A percentile compares a stretch with the other conserved stretches of the same genome.
Conservation (phyloP, 92 coral and sea anemone genomes). For the Zoanthus gigantus region DNA sequence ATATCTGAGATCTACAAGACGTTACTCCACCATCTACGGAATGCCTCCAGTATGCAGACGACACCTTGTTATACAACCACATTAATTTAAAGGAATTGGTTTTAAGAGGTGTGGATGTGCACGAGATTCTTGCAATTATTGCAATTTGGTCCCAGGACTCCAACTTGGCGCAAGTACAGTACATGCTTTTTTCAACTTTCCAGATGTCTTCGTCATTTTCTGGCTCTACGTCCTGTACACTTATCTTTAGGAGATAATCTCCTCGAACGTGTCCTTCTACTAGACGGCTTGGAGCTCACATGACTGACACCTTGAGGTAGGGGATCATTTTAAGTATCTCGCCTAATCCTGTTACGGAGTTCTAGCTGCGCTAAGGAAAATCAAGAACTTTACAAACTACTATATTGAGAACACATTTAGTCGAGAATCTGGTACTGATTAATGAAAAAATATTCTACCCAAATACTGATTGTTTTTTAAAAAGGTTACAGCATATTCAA, state of each 20-base stretch:
- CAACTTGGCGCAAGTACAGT: constrained; percentile 39
- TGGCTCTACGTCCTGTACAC: constrained; percentile 22
- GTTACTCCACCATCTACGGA: background rate
- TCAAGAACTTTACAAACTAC: constrained; percentile 60
- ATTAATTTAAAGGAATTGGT: no score
- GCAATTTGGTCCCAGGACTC: constrained; percentile 31
- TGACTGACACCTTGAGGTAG: constrained; percentile 15
- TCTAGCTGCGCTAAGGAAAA: constrained; percentile 43
- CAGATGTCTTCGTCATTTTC: constrained; percentile 62
- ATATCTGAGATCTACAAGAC: constrained; percentile 35
- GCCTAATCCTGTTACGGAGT: constrained; percentile 55
- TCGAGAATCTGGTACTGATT: constrained; percentile 1
- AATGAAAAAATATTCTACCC: no score
- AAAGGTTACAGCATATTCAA: no score
- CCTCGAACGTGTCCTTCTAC: constrained; percentile 4
- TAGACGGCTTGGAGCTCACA: constrained; percentile 52
- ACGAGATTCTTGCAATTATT: constrained; percentile 20
- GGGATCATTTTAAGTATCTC: no score
- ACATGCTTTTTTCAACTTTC: constrained; percentile 46
- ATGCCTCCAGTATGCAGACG: constrained; percentile 54
- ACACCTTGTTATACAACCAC: constrained; percentile 39
- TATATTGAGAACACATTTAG: constrained; percentile 47
- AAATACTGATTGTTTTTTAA: no score
- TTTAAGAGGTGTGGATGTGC: constrained; percentile 16
- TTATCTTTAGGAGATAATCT: background rate